Evolutionary conservation across 2,797 vertebrate genomes (phyloP), one percentile per base, ranked within the genome.

Genomic region (Halcyon leucocephala): DNA sequence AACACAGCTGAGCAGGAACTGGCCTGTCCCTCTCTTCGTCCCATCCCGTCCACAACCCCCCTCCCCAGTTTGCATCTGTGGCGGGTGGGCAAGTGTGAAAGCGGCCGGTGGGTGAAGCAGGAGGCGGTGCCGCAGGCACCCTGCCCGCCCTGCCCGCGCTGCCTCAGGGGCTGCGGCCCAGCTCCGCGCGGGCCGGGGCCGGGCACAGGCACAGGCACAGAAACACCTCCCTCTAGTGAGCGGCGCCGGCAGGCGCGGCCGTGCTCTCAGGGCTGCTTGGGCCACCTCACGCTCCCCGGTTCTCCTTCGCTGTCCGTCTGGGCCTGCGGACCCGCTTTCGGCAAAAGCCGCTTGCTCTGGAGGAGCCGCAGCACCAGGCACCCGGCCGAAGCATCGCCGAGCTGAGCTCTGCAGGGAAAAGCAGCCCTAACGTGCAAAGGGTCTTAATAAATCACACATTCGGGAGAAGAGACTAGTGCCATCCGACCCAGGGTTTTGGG

Each of bases 221-320:
- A 66, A 83, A 71, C 48, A 39, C 7, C 49, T 48, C 54, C 82
- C 82, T 83, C 71, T 72, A 73, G 82, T 5, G 54, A 92, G 22
- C 25, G 11, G 49, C 31, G 3, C 13, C 3, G 3, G 33, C 24
- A 15, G 8, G 24, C 7, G 16, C 49, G 14, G 73, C 28, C 15
- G 4, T 7, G 35, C 44, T 10, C 4, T 8, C 15, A 2, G 3
- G 11, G 72, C 17, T 2, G 17, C 17, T 0, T 5, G 5, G 15
- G 20, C 7, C n/a, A 1, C 4, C 9, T 14, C 29, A 10, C 12
- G 13, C 39, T 42, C 18, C 5, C 8, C 57, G 12, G 2, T 35
- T 7, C 22, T 4, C 19, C 8, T 22, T 17, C 15, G 9, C 17
- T 21, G 28, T 49, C 31, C 3, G 12, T 41, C 16, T 33, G 3